A percentile compares a stretch with the other conserved stretches of the same genome.
Evolutionary conservation across 1,140 invertebrate species (phyloP).

Genomic region (Drosophila cardini): DNA sequence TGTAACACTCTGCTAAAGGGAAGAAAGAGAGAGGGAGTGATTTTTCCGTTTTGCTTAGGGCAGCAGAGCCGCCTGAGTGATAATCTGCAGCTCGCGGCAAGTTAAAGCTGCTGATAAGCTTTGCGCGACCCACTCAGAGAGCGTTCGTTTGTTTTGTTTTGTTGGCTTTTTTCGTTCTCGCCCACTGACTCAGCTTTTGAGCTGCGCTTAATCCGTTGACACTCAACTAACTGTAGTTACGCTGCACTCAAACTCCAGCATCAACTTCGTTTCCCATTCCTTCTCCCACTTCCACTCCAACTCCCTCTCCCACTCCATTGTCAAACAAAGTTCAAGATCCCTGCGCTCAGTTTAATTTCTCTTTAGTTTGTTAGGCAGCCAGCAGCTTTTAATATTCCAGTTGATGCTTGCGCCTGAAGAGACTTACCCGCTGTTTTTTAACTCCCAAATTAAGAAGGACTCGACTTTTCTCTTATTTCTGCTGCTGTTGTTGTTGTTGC

Average conservation of each 20-base stretch:
- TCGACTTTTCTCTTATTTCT: neutral
- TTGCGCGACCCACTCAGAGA: constrained; percentile 28
- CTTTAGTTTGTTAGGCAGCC: neutral
- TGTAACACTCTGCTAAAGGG: neutral
- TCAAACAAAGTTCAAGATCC: constrained; percentile 15
- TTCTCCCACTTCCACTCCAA: neutral
- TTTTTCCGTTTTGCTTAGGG: neutral
- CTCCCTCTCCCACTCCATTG: neutral
- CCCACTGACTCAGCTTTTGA: constrained; percentile 24
- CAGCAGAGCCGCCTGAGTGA: constrained; percentile 8
- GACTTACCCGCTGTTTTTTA: constrained; percentile 53
- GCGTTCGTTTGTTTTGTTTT: constrained; percentile 1
- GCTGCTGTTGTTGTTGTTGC: constrained; percentile 1
- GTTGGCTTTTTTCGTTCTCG: neutral
- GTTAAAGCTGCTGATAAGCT: constrained; percentile 30
- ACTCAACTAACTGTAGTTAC: constrained; percentile 17
- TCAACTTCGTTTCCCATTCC: neutral
- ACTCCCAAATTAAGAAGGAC: constrained; percentile 31
- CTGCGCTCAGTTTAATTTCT: neutral
- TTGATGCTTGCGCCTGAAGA: constrained; percentile 8
- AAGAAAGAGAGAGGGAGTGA: neutral
- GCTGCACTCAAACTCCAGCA: neutral
- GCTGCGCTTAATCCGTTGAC: constrained; percentile 20
- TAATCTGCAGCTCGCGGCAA: constrained; percentile 29
- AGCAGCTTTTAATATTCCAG: constrained; percentile 40